Percentiles rank a stretch among this genome's conserved stretches.
These are phyloP conservation scores for Lepilemur septentrionalis DNA, from an alignment of 2,797 vertebrate species.

Conservation along the genomic window DNA sequence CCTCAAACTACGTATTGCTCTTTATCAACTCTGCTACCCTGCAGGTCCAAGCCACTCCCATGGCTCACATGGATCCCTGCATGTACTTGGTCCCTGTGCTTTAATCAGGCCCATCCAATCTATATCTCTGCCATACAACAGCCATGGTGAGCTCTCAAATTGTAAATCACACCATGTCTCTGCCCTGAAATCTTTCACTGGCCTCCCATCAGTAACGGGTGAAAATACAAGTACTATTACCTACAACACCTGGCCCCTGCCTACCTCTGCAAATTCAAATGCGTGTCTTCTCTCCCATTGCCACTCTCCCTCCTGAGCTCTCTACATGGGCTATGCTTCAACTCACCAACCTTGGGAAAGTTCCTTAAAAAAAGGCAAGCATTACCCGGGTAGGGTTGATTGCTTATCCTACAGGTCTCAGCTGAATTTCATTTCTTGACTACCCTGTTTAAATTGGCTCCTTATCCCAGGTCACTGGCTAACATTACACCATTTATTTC, in stretches of 20 bases:
- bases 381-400: too few relatives aligned
- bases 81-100: background rate
- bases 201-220: background rate
- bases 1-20: background rate
- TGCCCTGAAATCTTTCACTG: background rate
- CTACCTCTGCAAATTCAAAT: background rate
- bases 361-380: background rate
- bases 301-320: background rate
- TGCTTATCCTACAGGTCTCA: background rate
- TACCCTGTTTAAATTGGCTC: background rate
- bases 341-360: background rate
- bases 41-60: background rate
- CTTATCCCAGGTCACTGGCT: background rate
- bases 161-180: background rate
- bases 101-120: background rate
- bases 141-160: background rate
- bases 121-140: background rate
- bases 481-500: background rate
- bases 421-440: background rate
- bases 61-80: background rate
- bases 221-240: background rate
- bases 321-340: background rate
- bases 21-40: background rate
- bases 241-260: too few relatives aligned
- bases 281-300: background rate